Percentiles rank a stretch among this genome's conserved stretches.
Evolutionary conservation across 2,888 invertebrate genomes (phyloP).

Genomic region (Macrophya annulata): DNA sequence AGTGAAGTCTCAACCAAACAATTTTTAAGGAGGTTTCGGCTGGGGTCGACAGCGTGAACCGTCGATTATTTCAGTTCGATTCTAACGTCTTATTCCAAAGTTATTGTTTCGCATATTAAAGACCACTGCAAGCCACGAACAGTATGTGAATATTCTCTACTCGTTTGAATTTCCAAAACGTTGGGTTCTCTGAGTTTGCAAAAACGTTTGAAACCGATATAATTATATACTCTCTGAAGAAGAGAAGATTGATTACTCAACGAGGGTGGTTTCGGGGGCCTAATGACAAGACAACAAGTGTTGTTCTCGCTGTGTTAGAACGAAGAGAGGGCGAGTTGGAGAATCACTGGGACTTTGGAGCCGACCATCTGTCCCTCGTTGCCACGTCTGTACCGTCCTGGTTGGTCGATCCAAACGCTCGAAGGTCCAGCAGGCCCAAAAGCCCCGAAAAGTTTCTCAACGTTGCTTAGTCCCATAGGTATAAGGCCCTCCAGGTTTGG

Average conservation of each 20-base stretch:
- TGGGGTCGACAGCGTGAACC: background rate
- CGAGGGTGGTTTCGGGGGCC: conserved; percentile 14
- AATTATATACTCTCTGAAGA: background rate
- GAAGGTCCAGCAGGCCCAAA: conserved; percentile 55
- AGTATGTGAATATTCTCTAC: background rate
- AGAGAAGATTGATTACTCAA: conserved; percentile 36
- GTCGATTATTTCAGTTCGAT: background rate
- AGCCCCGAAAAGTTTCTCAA: conserved; percentile 60
- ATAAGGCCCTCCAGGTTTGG: background rate
- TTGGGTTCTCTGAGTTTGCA: background rate
- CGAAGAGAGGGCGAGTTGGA: conserved; percentile 53
- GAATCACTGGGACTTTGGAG: conserved; percentile 55
- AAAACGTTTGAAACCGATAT: conserved; percentile 5
- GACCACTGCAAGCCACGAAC: background rate
- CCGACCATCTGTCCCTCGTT: conserved; percentile 72
- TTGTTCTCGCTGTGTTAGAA: conserved; percentile 27
- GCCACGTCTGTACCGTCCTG: conserved; percentile 70
- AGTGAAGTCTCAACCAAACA: conserved; percentile 14
- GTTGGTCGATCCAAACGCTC: conserved; percentile 62
- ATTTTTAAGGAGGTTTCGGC: background rate
- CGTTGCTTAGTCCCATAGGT: conserved; percentile 55
- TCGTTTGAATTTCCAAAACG: background rate
- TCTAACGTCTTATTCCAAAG: background rate
- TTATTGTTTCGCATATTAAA: background rate
- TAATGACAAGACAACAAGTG: conserved; percentile 41